Evolutionary conservation across 2,113 vertebrate species (phyloP).

Genomic region (Pluvialis apricaria): DNA sequence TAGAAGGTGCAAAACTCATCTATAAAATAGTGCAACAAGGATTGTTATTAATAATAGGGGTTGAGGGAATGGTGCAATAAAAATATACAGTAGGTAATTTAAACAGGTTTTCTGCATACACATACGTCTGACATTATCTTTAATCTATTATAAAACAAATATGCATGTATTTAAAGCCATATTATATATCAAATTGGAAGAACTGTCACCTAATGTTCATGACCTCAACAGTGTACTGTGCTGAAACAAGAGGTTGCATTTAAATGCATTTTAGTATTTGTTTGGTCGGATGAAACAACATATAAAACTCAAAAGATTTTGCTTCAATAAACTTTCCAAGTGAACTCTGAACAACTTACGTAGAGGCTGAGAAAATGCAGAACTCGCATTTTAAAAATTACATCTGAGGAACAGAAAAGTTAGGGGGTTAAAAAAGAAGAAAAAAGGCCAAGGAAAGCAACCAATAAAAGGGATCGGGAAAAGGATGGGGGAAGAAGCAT

Average conservation of each 20-base stretch:
- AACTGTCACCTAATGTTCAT: not conserved
- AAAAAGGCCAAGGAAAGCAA: not conserved
- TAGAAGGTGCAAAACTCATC: fast-evolving
- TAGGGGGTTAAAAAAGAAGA: not conserved
- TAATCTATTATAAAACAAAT: not conserved
- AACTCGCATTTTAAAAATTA: not conserved
- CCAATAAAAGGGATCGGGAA: not conserved
- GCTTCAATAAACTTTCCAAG: not conserved
- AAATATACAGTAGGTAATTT: not conserved
- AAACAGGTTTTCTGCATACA: not conserved
- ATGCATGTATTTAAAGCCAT: not conserved
- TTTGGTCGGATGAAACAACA: not conserved
- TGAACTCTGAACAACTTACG: not conserved
- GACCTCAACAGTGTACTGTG: not conserved
- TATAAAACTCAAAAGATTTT: not conserved
- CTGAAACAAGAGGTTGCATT: not conserved
- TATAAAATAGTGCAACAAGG: not conserved
- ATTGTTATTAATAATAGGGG: not conserved
- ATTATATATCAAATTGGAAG: not conserved
- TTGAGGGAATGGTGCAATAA: not conserved
- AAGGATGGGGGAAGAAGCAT: not conserved
- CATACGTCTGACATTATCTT: not conserved
- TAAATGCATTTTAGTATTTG: not conserved
- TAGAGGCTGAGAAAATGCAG: not conserved
- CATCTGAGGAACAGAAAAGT: not conserved